A percentile compares a stretch with the other conserved stretches of the same genome.
Conservation (phyloP, 1,140 invertebrate species). For the Drosophila subpulchrella region DNA sequence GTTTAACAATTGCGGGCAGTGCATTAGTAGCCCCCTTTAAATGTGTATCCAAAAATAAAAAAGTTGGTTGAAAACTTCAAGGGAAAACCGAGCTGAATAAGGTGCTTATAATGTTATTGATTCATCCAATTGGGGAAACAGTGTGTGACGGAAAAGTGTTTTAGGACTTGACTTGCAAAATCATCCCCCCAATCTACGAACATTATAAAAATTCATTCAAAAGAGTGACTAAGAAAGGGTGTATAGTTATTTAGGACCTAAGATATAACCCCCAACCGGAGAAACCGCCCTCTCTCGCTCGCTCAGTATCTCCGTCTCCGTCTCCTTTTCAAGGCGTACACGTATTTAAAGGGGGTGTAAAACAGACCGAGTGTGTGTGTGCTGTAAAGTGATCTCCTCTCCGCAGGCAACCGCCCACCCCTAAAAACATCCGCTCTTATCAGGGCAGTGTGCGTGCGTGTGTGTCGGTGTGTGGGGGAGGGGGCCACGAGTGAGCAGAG, state of each 20-base stretch:
- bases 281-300: constrained; percentile 10
- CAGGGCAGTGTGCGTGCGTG: constrained; percentile 51
- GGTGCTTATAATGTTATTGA: background rate
- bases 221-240: background rate
- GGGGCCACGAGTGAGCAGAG: constrained; percentile 11
- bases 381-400: constrained; percentile 74
- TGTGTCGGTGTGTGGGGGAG: constrained; percentile 4
- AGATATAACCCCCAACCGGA: constrained; percentile 13
- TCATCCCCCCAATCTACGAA: background rate
- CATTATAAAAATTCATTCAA: constrained; percentile 1
- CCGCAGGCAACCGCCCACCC: constrained; percentile 62
- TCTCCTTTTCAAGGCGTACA: constrained; percentile 3
- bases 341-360: constrained; percentile 66
- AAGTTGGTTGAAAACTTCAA: background rate
- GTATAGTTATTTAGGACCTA: constrained; percentile 21
- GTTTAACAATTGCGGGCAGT: constrained; percentile 27
- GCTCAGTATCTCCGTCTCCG: constrained; percentile 1
- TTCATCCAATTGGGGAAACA: background rate
- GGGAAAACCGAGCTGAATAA: background rate
- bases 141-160: background rate
- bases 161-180: background rate
- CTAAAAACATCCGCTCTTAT: constrained; percentile 65
- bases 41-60: constrained; percentile 1
- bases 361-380: constrained; percentile 52
- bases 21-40: constrained; percentile 8